phyloP scores from a whole-genome alignment of 2,113 vertebrate genomes.

The Prunella fulvescens region DNA sequence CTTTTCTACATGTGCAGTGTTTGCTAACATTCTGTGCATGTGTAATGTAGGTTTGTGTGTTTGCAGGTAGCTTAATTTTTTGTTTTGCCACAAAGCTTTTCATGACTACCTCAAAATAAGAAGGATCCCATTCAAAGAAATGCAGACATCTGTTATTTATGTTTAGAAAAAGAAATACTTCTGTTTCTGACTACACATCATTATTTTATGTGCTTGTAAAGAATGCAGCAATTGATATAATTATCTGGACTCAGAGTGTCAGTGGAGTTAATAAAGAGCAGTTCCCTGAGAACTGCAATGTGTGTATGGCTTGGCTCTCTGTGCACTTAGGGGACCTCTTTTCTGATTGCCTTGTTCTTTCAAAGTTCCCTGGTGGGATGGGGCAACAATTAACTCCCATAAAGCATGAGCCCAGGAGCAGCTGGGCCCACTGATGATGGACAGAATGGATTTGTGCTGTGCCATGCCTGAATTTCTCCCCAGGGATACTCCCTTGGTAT shows the following conservation, averaged over 20 bases:
- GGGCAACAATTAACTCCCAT: neutral
- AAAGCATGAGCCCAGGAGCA: neutral
- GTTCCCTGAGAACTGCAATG: neutral
- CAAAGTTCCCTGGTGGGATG: neutral
- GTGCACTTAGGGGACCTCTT: neutral
- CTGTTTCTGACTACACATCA: neutral
- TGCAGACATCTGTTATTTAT: neutral
- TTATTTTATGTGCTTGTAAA: neutral
- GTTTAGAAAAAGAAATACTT: neutral
- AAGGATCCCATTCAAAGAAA: neutral
- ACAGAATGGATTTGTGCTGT: neutral
- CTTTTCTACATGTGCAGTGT: neutral
- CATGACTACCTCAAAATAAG: neutral
- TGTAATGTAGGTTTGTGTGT: neutral
- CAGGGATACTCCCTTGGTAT: neutral
- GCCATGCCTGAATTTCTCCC: neutral
- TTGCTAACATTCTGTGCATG: neutral
- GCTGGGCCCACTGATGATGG: neutral
- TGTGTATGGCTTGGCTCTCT: neutral
- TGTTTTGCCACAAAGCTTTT: neutral
- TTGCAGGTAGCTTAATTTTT: neutral
- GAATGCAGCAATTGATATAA: neutral
- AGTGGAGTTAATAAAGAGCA: neutral
- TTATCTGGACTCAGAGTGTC: neutral
- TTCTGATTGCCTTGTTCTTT: neutral